Evolutionary conservation across 2,888 invertebrate species (phyloP), one percentile per base, ranked within the genome.

Genomic region (Pammene fasciana): DNA sequence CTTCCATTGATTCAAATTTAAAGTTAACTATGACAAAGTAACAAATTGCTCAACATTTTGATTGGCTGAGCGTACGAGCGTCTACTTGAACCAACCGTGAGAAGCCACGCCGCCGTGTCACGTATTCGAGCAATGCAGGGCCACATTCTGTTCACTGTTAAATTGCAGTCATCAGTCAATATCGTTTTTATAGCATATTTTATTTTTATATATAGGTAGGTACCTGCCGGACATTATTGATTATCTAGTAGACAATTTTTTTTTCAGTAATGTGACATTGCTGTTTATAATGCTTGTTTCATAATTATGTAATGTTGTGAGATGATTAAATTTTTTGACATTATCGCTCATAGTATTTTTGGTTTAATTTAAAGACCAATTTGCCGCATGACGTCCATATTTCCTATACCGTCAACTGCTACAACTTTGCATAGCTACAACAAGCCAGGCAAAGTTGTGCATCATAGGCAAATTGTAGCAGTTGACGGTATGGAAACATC

Each of bases 81-180:
- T 67, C 65, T 68, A 50, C 67, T 70, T 54, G 65, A 70, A 61
- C 26, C 71, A 73, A 72, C 73, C 75, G 75, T 74, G 76, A 77
- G 79, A 78, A 78, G 76, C 73, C 74, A 77, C 74, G 68, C 72
- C 72, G 70, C 75, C 72, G 67, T 68, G 66, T 65, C 57, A 70
- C 67, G 68, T 57, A 59, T 65, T 65, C 34, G 34, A 59, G 59
- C 18, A 38, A 68, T 65, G 52, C 50, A 46, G 45, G 18, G 36
- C 64, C 6, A 54, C 67, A 54, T 45, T 36, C 67, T 54, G 34
- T 54, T 60, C 54, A 48, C 57, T 38, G 38, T n/a, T 48, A 52
- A 64, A 64, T 68, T 64, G 46, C 10, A 48, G 62, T 45, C 64
- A 52, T 64, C 41, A 43, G 57, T 64, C 64, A 50, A 48, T 64